These are phyloP conservation scores for Dyspetes luteomarginatus DNA, from an alignment of 2,888 invertebrate species.

Conservation along the genomic window DNA sequence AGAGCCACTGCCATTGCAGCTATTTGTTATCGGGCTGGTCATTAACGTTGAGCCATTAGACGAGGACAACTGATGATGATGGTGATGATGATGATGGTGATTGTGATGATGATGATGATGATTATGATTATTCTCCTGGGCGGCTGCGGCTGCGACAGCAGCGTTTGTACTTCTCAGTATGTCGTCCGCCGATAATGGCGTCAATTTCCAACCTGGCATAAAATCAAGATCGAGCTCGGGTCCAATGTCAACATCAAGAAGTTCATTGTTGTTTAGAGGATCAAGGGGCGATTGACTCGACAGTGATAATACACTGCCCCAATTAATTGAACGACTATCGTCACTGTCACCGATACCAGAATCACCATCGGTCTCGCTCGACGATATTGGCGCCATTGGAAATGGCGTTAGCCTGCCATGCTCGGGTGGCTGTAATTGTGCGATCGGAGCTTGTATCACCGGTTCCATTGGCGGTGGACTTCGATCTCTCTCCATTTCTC, in stretches of 20 bases:
- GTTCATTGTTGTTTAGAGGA: constrained; percentile 91
- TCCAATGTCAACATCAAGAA: constrained; percentile 87
- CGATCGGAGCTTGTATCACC: constrained; percentile 82
- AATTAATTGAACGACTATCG: constrained; percentile 92
- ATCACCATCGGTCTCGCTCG: constrained; percentile 89
- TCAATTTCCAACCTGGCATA: constrained; percentile 85
- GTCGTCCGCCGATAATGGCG: constrained; percentile 84
- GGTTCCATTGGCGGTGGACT: constrained; percentile 82
- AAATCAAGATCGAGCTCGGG: constrained; percentile 87
- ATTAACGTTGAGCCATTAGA: constrained; percentile 68
- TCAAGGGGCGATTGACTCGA: constrained; percentile 94
- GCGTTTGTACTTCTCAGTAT: constrained; percentile 82
- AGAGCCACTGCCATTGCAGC: constrained; percentile 69
- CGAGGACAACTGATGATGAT: constrained; percentile 60
- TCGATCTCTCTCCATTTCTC: constrained; percentile 92
- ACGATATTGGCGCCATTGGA: constrained; percentile 83
- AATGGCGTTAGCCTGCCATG: constrained; percentile 82
- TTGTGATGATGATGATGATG: constrained; percentile 60
- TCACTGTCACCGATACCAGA: constrained; percentile 90
- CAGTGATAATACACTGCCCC: constrained; percentile 95
- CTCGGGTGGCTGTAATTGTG: constrained; percentile 82
- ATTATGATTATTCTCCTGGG: constrained; percentile 69
- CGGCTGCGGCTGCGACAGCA: constrained; percentile 68
- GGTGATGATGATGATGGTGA: constrained; percentile 62
- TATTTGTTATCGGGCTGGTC: constrained; percentile 63